Conservation (phyloP, 2,888 invertebrate genomes). For the Sarcophaga variegata region DNA sequence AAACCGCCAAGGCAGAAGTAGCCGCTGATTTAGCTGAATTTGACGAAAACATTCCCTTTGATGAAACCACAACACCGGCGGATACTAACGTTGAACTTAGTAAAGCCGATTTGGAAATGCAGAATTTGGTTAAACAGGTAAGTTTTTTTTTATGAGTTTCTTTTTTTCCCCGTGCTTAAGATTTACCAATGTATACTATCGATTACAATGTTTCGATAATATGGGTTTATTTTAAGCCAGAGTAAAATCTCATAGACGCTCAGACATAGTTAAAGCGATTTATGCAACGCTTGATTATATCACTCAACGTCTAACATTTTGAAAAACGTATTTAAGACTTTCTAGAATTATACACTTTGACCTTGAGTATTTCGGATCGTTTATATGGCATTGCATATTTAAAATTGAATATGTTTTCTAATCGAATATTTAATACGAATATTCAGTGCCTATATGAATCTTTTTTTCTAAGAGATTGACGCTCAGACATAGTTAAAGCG, state of each 20-base stretch:
- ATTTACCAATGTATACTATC: not conserved
- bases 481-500: constrained; percentile 81
- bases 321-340: too few species aligned
- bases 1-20: constrained; percentile 93
- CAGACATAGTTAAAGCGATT: constrained; percentile 81
- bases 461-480: constrained; percentile 64
- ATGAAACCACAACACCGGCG: constrained; percentile 83
- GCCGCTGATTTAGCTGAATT: constrained; percentile 96
- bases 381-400: not conserved
- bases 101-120: constrained; percentile 88
- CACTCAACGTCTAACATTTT: constrained; percentile 80
- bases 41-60: constrained; percentile 96
- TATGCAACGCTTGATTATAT: constrained; percentile 78
- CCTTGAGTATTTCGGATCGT: too few species aligned
- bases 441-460: constrained; percentile 7
- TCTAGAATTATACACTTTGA: too few species aligned
- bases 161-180: constrained; percentile 33
- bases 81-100: constrained; percentile 84
- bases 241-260: constrained; percentile 71
- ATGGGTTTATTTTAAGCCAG: constrained; percentile 36
- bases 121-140: constrained; percentile 88
- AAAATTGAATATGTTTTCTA: constrained; percentile 11
- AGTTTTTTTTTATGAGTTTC: constrained; percentile 62
- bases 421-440: constrained; percentile 31
- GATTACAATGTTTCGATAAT: constrained; percentile 24